Base-by-base conservation (phyloP, 2,797 vertebrate species). In the Eremophila alpestris region DNA sequence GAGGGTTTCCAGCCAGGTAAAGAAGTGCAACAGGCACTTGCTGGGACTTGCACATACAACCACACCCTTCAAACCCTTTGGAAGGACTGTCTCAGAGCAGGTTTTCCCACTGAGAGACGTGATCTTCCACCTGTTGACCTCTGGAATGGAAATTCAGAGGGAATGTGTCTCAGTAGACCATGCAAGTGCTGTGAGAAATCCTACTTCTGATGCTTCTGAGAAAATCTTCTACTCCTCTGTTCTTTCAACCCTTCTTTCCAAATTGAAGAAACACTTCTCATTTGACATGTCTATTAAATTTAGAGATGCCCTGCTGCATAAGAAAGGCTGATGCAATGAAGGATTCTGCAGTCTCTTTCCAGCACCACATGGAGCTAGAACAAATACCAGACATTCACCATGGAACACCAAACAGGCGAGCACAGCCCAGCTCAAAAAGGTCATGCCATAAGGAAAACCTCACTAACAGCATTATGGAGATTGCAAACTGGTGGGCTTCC, bases 41-140 rank as follows among this genome's bases (percentile, higher is more conserved):
- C 70, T 92, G 49, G 68, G 81, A 87, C 90, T 36, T 90, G 91
- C 65, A 83, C 5, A 18, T 27, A 58, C 8, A 83, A 45, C 88
- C 90, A 89, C 93, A 59, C 93, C 95, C 67, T 95, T 40, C 54
- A 76, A 95, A 82, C 69, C 63, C 81, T 64, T 93, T n/a, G 56
- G 77, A 86, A 86, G 70, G 78, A 90, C 86, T 49, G 74, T 76
- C 68, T 93, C 77, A 30, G 86, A 95, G 93, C 88, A 93, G 81
- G 88, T 95, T 95, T 95, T 95, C 93, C 87, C 78, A 79, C 74
- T 63, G 52, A 56, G 48, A 86, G 71, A 92, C 0, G 0, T 46
- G 59, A 78, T 87, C 86, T 82, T 92, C 77, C 64, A 90, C 43
- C 81, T 74, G 67, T 54, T 90, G 83, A 90, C 55, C 83, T 94